Evolutionary conservation across 2,888 invertebrate genomes (phyloP), one percentile per base, ranked within the genome.

Genomic region (Ferrisia virgata): DNA sequence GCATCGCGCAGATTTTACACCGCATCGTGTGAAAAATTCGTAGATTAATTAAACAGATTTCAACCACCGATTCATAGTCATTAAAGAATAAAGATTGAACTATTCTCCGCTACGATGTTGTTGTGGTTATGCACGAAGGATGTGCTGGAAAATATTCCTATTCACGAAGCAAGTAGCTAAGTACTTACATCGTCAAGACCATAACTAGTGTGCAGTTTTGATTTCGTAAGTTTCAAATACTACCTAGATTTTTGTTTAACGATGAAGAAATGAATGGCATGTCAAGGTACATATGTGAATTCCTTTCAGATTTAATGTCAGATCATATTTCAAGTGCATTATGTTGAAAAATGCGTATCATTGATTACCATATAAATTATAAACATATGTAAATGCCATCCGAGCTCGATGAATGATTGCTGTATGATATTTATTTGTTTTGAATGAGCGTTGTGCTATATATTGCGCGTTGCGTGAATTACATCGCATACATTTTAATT

Each of bases 301-400:
- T 64, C 64, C 64, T 64, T 64, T 64, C 64, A 28, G 64, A 64
- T 64, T 64, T 64, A 64, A 64, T 64, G 64, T 64, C 64, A 15
- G 64, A 13, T 64, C 64, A 28, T 64, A 64, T 64, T 64, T 64
- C 64, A 64, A 64, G 64, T 28, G 64, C 64, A 64, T n/a, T n/a
- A 53, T 13, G 64, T 64, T 64, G 64, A 64, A 64, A 64, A 64
- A 64, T 64, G 28, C 64, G 18, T 64, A 64, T 64, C 28, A 64
- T 64, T 15, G 64, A 64, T 64, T 64, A 64, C 64, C 64, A 64
- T 64, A 64, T 64, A 58, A 58, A 58, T 58, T 58, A n/a, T n/a
- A n/a, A 58, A 58, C n/a, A 11, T 9, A 58, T 25, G 9, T 11
- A n/a, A 22, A 53, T 53, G 53, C 15, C 64, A 15, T 64, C 64